Evolutionary conservation across 2,113 vertebrate genomes (phyloP), one percentile per base, ranked within the genome.

Genomic region (Nothobranchius kuhntae): DNA sequence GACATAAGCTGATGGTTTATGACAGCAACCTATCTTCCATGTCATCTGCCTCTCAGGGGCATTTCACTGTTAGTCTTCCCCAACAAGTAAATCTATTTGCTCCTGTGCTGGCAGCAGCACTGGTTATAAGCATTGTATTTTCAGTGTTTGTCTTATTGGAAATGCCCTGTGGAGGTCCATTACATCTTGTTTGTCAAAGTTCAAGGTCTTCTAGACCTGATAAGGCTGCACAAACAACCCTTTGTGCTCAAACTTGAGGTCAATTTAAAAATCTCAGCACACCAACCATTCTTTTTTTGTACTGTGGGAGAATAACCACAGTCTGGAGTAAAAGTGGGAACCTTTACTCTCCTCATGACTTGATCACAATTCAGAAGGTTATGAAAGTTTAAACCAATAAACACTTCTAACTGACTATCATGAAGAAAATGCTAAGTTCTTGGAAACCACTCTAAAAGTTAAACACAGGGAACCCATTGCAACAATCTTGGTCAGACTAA

Each of bases 211-310:
- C 17, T 17, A 63, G 17, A 40, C 17, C 13, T 42, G 8, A 52
- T 63, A 63, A 63, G 8, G 51, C 48, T 21, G 11, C 38, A 58
- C 38, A 58, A 58, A 44, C 55, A 58, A 13, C n/a, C n/a, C 4
- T 42, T 11, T 21, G 15, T 21, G 9, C 40, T 44, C 17, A 58
- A 10, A 13, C 38, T 7, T 44, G 13, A 38, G 55, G 11, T 24
- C 40, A 44, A 13, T 12, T 44, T 55, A 36, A 13, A 55, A 55
- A 9, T 6, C 0, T 21, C 21, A 4, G 9, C 9, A 12, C 6
- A 53, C 52, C 11, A 4, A 26, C 26, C 17, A 13, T 9, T 1
- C 24, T 12, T 30, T 53, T 30, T 30, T 21, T 14, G 26, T 11
- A 35, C 12, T 53, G 15, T 53, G 21, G 24, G 10, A 30, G 24